These are phyloP conservation scores for Phalloptychus januarius DNA, from an alignment of 2,797 vertebrate species.

Conservation along the genomic window DNA sequence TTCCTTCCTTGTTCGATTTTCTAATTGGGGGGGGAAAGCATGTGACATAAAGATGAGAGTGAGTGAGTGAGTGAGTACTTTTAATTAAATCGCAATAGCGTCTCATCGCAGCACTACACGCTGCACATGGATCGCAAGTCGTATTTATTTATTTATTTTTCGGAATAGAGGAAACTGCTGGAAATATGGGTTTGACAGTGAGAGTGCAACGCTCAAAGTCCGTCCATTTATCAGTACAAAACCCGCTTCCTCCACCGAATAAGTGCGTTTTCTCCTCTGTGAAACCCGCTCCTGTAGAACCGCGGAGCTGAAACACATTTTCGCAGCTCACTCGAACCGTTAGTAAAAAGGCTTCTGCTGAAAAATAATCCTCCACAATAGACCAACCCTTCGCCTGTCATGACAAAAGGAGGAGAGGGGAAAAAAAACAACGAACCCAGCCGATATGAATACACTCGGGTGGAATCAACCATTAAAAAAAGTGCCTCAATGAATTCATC, in stretches of 20 bases:
- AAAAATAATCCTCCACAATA: conserved; percentile 58
- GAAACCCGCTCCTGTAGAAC: conserved; percentile 3
- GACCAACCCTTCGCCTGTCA: conserved; percentile 47
- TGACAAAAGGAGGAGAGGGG: conserved; percentile 60
- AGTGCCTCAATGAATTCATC: conserved; percentile 43
- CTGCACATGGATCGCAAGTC: conserved; percentile 51
- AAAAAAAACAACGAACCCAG: neutral
- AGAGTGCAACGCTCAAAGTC: conserved; percentile 51
- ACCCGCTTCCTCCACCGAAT: conserved; percentile 21
- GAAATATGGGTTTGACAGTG: conserved; percentile 48
- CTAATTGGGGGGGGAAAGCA: conserved; percentile 13
- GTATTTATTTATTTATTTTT: conserved; percentile 2
- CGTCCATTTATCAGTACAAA: conserved; percentile 6
- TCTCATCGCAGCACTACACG: conserved; percentile 1
- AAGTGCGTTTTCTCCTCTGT: conserved; percentile 21
- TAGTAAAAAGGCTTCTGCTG: conserved; percentile 44
- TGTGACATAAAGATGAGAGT: conserved; percentile 2
- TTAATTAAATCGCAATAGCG: conserved; percentile 25
- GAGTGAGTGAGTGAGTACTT: conserved; percentile 23
- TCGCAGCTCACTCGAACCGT: conserved; percentile 46
- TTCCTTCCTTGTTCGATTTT: conserved; percentile 17
- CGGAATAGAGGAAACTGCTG: conserved; percentile 60
- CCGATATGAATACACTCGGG: conserved; percentile 25
- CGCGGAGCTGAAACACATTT: conserved; percentile 41
- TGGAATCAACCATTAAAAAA: conserved; percentile 29